Evolutionary conservation across 2,888 invertebrate species (phyloP).

Genomic region (Stenolophus ochropezus): DNA sequence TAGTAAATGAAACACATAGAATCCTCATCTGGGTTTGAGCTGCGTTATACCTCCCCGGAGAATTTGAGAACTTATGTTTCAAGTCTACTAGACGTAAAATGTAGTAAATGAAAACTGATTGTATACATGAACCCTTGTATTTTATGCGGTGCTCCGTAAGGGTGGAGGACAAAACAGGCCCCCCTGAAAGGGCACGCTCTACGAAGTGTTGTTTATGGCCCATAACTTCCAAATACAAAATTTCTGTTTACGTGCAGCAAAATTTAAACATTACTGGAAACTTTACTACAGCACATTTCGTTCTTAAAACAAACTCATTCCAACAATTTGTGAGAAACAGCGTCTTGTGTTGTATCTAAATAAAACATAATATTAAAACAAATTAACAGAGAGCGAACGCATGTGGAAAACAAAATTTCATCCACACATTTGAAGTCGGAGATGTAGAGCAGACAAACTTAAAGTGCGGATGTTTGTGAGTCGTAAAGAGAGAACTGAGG

Average conservation of each 20-base stretch:
- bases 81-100: too few species aligned
- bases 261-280: constrained; percentile 29
- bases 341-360: constrained; percentile 14
- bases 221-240: constrained; percentile 31
- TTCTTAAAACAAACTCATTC: constrained; percentile 27
- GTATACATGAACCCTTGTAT: too few species aligned
- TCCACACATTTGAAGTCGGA: constrained; percentile 25
- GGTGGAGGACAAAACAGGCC: not conserved
- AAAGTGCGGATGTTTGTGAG: constrained; percentile 3
- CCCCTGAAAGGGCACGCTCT: not conserved
- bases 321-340: constrained; percentile 25
- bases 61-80: too few species aligned
- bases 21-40: too few species aligned
- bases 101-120: too few species aligned
- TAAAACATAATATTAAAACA: constrained; percentile 43
- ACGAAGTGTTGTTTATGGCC: not conserved
- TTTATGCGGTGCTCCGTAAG: not conserved
- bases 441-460: too few species aligned
- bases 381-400: constrained; percentile 35
- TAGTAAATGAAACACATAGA: too few species aligned
- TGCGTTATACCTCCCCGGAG: too few species aligned
- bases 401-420: constrained; percentile 44
- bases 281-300: constrained; percentile 25
- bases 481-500: not conserved
- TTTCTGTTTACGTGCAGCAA: constrained; percentile 19